Evolutionary conservation across 2,113 vertebrate genomes (phyloP), one percentile per base, ranked within the genome.

Genomic region (Gorsachius goisagi): DNA sequence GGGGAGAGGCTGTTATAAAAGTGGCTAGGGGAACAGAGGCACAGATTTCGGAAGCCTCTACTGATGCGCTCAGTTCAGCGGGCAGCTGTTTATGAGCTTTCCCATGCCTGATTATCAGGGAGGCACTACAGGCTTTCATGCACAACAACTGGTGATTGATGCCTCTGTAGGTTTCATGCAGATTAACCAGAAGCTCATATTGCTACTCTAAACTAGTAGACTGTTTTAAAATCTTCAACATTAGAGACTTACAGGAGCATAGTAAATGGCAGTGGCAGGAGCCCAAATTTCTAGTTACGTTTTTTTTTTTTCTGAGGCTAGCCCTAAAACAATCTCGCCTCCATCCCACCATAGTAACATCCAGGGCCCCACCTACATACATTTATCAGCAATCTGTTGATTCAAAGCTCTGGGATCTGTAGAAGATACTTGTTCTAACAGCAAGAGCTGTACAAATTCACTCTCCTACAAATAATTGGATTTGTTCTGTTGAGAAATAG

Each of bases 1-100:
- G 52, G 76, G 76, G 73, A 81, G 75, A 80, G 15, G 49, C 69
- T 91, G 62, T 91, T 94, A 39, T 10, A 93, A 69, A 87, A 26
- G 53, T 66, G 78, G 17, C 83, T 82, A 35, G 80, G 80, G 89
- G 87, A 95, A 95, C 53, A 28, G 93, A 96, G 94, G 89, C 94
- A 96, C 59, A 45, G 89, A 66, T 92, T 90, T 93, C 20, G 39
- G 83, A 58, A 95, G 77, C 26, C 22, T 89, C 66, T 76, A 3
- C 53, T 93, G 47, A 87, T 85, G 73, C 5, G 15, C 66, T 95
- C 35, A 4, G 52, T 81, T 94, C 62, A 53, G 49, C 44, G 69
- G 39, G 82, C 58, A 79, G 49, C 53, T 9, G 0, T 91, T 89
- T 73, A 6, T 63, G 73, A 88, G 22, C 66, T 85, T 33, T 82